A percentile compares a stretch with the other conserved stretches of the same genome.
phyloP scores from a whole-genome alignment of 2,888 invertebrate genomes.

The Poecilus cupreus region DNA sequence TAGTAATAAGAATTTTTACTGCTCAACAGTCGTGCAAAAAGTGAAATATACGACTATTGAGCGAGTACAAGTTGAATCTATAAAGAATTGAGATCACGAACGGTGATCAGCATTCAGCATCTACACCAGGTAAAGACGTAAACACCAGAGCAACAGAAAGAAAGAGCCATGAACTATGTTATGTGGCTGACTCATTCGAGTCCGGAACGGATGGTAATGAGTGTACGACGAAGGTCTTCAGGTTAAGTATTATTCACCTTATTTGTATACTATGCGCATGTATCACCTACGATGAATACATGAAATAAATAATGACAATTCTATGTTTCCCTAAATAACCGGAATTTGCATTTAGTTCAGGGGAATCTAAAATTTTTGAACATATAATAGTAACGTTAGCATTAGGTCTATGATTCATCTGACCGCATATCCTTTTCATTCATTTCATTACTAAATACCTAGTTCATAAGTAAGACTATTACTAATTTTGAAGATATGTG shows the following conservation, averaged over 20 bases:
- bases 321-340: background rate
- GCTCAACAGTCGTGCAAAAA: background rate
- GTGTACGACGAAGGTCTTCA: slow-evolving; percentile 41
- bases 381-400: background rate
- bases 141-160: background rate
- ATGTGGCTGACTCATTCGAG: slow-evolving; percentile 41
- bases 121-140: background rate
- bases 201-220: slow-evolving; percentile 43
- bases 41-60: background rate
- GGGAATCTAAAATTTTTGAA: too few relatives aligned
- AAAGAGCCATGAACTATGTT: slow-evolving; percentile 32
- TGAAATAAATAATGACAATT: background rate
- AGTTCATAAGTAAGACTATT: too few relatives aligned
- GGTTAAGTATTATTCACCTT: slow-evolving; percentile 42
- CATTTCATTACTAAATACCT: background rate
- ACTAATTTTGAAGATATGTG: too few relatives aligned
- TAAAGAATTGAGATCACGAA: background rate
- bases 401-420: background rate
- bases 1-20: too few relatives aligned
- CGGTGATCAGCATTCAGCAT: background rate
- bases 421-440: background rate
- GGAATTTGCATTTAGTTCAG: background rate
- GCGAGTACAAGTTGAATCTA: background rate
- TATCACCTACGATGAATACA: background rate
- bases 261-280: slow-evolving; percentile 35